These are phyloP conservation scores for Bedellia somnulentella DNA, from an alignment of 2,888 invertebrate species.

Conservation along the genomic window DNA sequence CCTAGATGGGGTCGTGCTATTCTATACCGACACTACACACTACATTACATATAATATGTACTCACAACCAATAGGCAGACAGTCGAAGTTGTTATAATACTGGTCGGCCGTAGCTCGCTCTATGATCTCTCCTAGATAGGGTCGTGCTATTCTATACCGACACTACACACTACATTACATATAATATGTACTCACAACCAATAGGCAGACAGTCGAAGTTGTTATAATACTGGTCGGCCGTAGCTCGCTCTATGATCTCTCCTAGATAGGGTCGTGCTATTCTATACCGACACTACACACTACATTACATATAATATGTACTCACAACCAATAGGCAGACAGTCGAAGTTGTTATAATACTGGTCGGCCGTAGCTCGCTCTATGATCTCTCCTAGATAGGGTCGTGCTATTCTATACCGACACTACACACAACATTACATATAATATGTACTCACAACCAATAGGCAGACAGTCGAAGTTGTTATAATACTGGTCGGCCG, in stretches of 20 bases:
- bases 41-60: no score
- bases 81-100: conserved; percentile 91
- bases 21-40: no score
- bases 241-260: conserved; percentile 90
- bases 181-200: conserved; percentile 85
- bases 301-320: no score
- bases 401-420: no score
- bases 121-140: conserved; percentile 90
- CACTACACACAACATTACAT: no score
- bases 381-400: conserved; percentile 90
- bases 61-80: conserved; percentile 89
- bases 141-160: no score
- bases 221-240: conserved; percentile 89
- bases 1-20: conserved; percentile 93
- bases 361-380: conserved; percentile 92
- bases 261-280: conserved; percentile 93
- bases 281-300: no score
- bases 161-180: no score
- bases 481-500: conserved; percentile 89
- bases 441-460: conserved; percentile 85
- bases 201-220: conserved; percentile 89
- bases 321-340: conserved; percentile 89
- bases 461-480: conserved; percentile 89
- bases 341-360: conserved; percentile 91
- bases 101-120: conserved; percentile 92